A percentile compares a stretch with the other conserved stretches of the same genome.
These are phyloP conservation scores for Drosophila parabipectinata DNA, from an alignment of 1,140 invertebrate species.

Conservation along the genomic window DNA sequence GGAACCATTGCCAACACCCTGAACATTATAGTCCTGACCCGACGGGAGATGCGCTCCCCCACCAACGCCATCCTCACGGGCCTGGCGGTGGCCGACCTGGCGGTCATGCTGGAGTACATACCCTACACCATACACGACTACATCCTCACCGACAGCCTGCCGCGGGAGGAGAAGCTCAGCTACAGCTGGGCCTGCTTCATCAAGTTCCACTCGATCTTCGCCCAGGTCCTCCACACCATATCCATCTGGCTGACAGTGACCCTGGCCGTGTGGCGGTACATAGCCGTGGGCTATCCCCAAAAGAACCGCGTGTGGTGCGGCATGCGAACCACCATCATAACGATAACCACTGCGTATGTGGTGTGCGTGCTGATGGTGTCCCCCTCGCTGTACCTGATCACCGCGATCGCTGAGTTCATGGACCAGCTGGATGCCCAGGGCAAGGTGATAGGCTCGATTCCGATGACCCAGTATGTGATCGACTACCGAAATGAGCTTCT, in stretches of 20 bases:
- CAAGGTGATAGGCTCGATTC: slow-evolving; percentile 72
- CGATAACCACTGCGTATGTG: slow-evolving; percentile 91
- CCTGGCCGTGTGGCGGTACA: slow-evolving; percentile 95
- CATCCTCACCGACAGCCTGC: slow-evolving; percentile 84
- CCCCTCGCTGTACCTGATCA: slow-evolving; percentile 92
- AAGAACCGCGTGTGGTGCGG: slow-evolving; percentile 91
- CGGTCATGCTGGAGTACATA: slow-evolving; percentile 97
- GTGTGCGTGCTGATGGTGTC: slow-evolving; percentile 91
- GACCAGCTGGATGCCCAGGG: slow-evolving; percentile 84
- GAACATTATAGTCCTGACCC: slow-evolving; percentile 96
- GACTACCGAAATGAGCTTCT: slow-evolving; percentile 59
- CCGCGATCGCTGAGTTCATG: slow-evolving; percentile 85
- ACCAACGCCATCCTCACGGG: slow-evolving; percentile 94
- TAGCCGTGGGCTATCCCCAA: slow-evolving; percentile 93
- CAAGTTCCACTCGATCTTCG: slow-evolving; percentile 92
- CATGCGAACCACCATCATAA: slow-evolving; percentile 88
- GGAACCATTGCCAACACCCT: slow-evolving; percentile 96
- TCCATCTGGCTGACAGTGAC: slow-evolving; percentile 96
- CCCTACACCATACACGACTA: slow-evolving; percentile 93
- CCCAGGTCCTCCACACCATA: slow-evolving; percentile 94
- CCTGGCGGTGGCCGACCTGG: slow-evolving; percentile 94
- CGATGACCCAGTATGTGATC: slow-evolving; percentile 66
- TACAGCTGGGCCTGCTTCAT: slow-evolving; percentile 93
- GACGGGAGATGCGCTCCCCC: slow-evolving; percentile 92
- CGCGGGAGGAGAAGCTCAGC: slow-evolving; percentile 84